Percentiles rank a stretch among this genome's conserved stretches.
Conservation (phyloP, 1,140 invertebrate genomes). For the Dendrolimus kikuchii region DNA sequence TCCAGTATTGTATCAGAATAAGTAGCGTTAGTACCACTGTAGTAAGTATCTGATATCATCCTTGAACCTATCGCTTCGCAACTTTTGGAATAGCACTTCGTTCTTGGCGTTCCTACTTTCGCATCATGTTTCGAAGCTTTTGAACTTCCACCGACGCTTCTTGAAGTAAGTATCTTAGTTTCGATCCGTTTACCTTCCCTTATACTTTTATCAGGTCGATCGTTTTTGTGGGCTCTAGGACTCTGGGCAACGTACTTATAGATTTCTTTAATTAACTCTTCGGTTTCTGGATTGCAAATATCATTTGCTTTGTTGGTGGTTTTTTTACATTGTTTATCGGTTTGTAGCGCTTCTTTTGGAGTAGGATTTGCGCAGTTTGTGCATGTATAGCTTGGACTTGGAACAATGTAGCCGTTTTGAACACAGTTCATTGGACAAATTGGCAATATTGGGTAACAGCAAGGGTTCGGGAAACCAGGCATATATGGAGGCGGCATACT, state of each 20-base stretch:
- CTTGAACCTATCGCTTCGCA: slow-evolving; percentile 49
- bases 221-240: slow-evolving; percentile 19
- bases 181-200: slow-evolving; percentile 10
- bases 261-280: slow-evolving; percentile 55
- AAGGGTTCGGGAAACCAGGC: slow-evolving; percentile 36
- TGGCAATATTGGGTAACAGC: slow-evolving; percentile 50
- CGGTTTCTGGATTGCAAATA: slow-evolving; percentile 29
- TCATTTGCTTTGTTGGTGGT: slow-evolving; percentile 11
- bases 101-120: slow-evolving; percentile 42
- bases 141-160: slow-evolving; percentile 38
- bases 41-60: slow-evolving; percentile 23
- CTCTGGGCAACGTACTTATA: slow-evolving; percentile 48
- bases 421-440: slow-evolving; percentile 49
- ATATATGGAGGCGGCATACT: slow-evolving; percentile 21
- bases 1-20: slow-evolving; percentile 53
- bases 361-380: slow-evolving; percentile 22
- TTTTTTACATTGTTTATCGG: slow-evolving; percentile 11
- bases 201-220: slow-evolving; percentile 2
- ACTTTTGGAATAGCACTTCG: slow-evolving; percentile 53
- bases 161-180: slow-evolving; percentile 27
- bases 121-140: slow-evolving; percentile 35
- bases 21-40: slow-evolving; percentile 30
- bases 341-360: slow-evolving; percentile 26
- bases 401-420: slow-evolving; percentile 37
- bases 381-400: slow-evolving; percentile 44